These are phyloP conservation scores for Notiomystis cincta DNA, from an alignment of 2,113 vertebrate species.

Conservation along the genomic window DNA sequence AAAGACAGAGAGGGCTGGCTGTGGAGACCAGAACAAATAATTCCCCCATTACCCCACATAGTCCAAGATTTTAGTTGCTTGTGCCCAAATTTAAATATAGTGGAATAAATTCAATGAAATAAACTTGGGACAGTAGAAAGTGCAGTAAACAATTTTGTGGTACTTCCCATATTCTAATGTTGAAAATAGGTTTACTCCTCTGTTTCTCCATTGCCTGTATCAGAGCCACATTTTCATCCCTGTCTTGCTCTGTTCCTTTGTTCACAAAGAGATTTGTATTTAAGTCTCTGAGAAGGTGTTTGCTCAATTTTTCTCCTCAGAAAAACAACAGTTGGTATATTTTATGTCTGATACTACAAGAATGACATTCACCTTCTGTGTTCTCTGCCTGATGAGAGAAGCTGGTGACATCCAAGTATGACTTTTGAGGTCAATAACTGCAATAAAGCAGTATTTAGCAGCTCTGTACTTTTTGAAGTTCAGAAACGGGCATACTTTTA, in stretches of 20 bases:
- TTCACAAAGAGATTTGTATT: neutral
- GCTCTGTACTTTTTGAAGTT: neutral
- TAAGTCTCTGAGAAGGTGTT: neutral
- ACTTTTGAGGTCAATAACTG: neutral
- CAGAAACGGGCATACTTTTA: neutral
- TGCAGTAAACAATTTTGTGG: neutral
- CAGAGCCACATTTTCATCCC: neutral
- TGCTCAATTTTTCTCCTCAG: neutral
- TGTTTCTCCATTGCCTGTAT: neutral
- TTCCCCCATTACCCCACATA: neutral
- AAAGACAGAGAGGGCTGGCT: neutral
- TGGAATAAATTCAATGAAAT: neutral
- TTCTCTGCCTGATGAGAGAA: neutral
- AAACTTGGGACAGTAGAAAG: neutral
- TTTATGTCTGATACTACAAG: neutral
- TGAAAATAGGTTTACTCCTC: neutral
- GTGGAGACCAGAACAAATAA: neutral
- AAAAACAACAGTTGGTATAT: constrained; percentile 1
- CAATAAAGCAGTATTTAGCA: neutral
- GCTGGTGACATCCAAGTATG: neutral
- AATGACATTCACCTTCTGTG: neutral
- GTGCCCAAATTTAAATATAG: neutral
- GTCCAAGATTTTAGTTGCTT: neutral
- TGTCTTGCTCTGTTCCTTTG: neutral
- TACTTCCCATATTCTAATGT: accelerated